phyloP scores from a whole-genome alignment of 2,888 invertebrate species.

The Temnothorax unifasciatus region DNA sequence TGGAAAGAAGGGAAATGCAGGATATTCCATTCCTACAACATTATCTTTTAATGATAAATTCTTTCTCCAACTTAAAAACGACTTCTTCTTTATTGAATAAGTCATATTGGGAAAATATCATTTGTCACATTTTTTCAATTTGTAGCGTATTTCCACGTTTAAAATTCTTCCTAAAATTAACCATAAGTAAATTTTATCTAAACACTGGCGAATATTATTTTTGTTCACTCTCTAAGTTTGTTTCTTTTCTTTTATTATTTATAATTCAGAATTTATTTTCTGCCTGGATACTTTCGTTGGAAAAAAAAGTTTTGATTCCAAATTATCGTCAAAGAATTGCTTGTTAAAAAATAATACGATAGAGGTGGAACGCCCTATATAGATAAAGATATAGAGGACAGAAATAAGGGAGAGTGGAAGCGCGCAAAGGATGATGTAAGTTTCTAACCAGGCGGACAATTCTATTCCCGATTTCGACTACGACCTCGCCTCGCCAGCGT shows the following conservation, averaged over 20 bases:
- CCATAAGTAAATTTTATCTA: neutral
- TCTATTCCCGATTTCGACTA: slow-evolving; percentile 66
- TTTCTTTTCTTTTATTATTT: neutral
- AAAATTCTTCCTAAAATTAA: slow-evolving; percentile 2
- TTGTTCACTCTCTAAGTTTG: neutral
- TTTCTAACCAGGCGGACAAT: slow-evolving; percentile 72
- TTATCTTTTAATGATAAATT: slow-evolving; percentile 21
- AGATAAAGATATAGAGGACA: slow-evolving; percentile 19
- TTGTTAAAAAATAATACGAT: slow-evolving; percentile 11
- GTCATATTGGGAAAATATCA: neutral
- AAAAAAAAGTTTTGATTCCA: neutral
- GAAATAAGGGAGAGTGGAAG: neutral
- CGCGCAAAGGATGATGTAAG: slow-evolving; percentile 63
- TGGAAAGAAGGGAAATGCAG: neutral
- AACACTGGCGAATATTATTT: neutral
- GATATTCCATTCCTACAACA: neutral
- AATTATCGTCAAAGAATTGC: neutral
- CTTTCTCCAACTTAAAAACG: neutral
- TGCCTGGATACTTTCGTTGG: neutral
- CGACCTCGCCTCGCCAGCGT: slow-evolving; percentile 65
- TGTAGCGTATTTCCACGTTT: neutral
- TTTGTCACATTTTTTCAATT: neutral
- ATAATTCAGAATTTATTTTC: neutral
- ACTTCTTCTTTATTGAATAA: neutral
- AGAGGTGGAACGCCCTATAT: neutral